Evolutionary conservation across 2,888 invertebrate genomes (phyloP).

Genomic region (Lepidochrysops patricia): DNA sequence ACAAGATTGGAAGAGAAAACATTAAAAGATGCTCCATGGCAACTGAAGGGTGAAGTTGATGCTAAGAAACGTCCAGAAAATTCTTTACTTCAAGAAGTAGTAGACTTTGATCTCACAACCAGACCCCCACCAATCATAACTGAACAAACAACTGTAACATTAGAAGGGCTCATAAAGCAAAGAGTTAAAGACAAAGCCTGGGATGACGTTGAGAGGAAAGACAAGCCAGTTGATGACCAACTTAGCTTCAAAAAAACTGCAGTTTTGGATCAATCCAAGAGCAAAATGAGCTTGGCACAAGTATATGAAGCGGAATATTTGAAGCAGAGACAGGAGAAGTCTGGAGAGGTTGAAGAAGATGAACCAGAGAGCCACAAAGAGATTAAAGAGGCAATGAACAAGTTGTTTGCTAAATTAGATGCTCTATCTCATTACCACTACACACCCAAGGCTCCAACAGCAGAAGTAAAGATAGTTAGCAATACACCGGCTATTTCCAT

Average conservation of each 20-base stretch:
- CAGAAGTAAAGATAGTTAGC: constrained; percentile 91
- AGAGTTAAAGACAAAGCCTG: constrained; percentile 94
- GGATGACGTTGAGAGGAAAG: constrained; percentile 93
- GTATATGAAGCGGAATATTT: constrained; percentile 94
- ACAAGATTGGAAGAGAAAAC: constrained; percentile 81
- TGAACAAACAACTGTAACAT: constrained; percentile 87
- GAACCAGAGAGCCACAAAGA: constrained; percentile 86
- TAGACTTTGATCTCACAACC: constrained; percentile 90
- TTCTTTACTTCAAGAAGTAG: constrained; percentile 91
- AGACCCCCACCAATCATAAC: constrained; percentile 94
- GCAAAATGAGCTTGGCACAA: constrained; percentile 93
- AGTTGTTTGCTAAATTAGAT: constrained; percentile 89
- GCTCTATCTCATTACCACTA: constrained; percentile 95
- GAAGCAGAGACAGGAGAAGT: constrained; percentile 75
- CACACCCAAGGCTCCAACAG: constrained; percentile 88
- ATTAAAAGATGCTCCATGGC: constrained; percentile 92
- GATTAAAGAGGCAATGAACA: constrained; percentile 82
- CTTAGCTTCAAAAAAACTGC: constrained; percentile 90
- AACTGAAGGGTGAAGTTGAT: constrained; percentile 91
- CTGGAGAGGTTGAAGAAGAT: constrained; percentile 73
- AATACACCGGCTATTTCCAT: constrained; percentile 93
- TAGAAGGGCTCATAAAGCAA: constrained; percentile 93
- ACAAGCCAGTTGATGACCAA: constrained; percentile 87
- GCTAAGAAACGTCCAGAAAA: constrained; percentile 89
- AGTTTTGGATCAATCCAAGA: constrained; percentile 93